Conservation (phyloP, 1,140 invertebrate genomes). For the Batillaria attramentaria region DNA sequence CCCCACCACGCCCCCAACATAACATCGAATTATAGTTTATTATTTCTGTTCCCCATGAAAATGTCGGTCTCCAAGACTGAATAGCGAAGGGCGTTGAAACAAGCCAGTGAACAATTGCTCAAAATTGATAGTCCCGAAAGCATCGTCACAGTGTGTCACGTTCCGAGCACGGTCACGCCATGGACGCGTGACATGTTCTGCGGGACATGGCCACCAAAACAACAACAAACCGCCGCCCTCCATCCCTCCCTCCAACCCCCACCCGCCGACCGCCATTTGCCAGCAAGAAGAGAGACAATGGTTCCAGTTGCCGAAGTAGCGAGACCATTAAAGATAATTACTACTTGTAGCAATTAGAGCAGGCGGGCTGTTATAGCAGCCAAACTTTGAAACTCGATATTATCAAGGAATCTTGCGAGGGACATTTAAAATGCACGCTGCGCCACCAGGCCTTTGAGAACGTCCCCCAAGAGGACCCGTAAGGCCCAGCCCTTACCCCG, state of each 20-base stretch:
- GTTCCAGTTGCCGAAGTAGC: conserved; percentile 12
- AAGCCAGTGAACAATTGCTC: too few species aligned
- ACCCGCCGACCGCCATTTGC: conserved; percentile 23
- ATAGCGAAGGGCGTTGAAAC: too few species aligned
- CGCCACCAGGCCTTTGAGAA: conserved; percentile 2
- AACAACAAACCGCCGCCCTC: conserved; percentile 34
- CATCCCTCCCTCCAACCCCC: too few species aligned
- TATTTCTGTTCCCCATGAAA: too few species aligned
- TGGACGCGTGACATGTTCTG: too few species aligned
- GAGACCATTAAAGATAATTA: conserved; percentile 23
- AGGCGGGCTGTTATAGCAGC: neutral
- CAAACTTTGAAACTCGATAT: conserved; percentile 14
- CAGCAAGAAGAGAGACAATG: conserved; percentile 15
- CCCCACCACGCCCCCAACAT: too few species aligned
- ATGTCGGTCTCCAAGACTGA: too few species aligned
- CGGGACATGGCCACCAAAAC: too few species aligned
- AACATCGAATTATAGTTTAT: too few species aligned
- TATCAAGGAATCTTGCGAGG: conserved; percentile 11
- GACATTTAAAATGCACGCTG: neutral
- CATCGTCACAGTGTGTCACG: too few species aligned
- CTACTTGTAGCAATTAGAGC: conserved; percentile 28
- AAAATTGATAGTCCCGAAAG: too few species aligned
- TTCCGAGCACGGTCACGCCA: too few species aligned
- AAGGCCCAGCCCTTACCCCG: neutral
- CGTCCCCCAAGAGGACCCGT: neutral